A percentile compares a stretch with the other conserved stretches of the same genome.
phyloP scores from a whole-genome alignment of 2,888 invertebrate genomes.

The Drosophila formosana region DNA sequence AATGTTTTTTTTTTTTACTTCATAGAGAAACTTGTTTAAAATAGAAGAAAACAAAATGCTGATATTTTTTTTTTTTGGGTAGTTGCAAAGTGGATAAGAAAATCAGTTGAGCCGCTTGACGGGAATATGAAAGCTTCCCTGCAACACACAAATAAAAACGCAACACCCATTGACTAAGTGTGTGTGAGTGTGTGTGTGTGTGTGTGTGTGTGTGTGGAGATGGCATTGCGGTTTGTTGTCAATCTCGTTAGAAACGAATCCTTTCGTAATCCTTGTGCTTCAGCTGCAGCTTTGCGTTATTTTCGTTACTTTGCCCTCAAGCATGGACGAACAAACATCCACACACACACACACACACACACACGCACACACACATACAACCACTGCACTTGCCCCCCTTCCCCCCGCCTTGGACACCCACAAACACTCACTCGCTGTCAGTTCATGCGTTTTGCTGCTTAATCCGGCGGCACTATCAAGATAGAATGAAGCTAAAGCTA shows the following conservation, averaged over 20 bases:
- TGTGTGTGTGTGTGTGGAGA: constrained; percentile 26
- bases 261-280: constrained; percentile 79
- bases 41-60: neutral
- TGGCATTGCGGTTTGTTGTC: constrained; percentile 75
- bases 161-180: constrained; percentile 46
- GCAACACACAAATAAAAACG: constrained; percentile 63
- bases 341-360: constrained; percentile 2
- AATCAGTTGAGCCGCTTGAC: constrained; percentile 12
- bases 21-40: too few species aligned
- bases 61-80: neutral
- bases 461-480: constrained; percentile 77
- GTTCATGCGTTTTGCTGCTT: constrained; percentile 75
- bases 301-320: constrained; percentile 62
- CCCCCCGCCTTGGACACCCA: neutral
- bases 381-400: neutral
- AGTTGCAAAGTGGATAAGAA: constrained; percentile 16
- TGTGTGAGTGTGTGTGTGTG: constrained; percentile 15
- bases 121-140: constrained; percentile 27
- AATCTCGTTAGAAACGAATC: constrained; percentile 80
- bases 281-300: constrained; percentile 75
- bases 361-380: neutral
- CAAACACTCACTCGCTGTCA: constrained; percentile 25
- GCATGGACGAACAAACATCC: constrained; percentile 51
- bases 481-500: constrained; percentile 57
- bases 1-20: too few species aligned